Conservation (phyloP, 2,888 invertebrate genomes). For the Axea sp. region DNA sequence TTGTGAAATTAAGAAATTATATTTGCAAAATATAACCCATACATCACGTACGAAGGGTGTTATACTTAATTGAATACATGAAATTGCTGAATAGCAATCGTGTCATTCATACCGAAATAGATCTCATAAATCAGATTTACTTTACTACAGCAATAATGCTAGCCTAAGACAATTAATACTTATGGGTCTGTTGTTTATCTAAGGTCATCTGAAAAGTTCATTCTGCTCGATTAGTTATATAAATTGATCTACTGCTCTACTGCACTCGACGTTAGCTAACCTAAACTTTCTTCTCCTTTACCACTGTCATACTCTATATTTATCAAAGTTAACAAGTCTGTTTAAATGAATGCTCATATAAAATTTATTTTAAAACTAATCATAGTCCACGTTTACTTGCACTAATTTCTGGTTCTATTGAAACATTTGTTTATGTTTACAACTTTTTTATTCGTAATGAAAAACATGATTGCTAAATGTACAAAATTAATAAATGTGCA, state of each 20-base stretch:
- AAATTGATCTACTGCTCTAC: constrained; percentile 15
- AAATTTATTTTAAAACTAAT: constrained; percentile 2
- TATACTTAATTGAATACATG: no score
- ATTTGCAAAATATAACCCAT: no score
- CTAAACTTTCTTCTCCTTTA: constrained; percentile 1
- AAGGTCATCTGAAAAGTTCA: constrained; percentile 29
- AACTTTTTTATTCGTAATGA: no score
- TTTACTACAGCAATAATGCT: not conserved
- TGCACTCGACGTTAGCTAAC: constrained; percentile 10
- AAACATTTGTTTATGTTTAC: no score
- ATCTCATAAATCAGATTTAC: not conserved
- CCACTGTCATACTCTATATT: constrained; percentile 27
- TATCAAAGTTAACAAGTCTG: constrained; percentile 18
- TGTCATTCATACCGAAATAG: no score
- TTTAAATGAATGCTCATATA: no score
- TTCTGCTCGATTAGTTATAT: constrained; percentile 25
- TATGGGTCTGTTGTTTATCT: not conserved
- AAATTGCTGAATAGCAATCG: no score
- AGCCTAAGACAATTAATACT: constrained; percentile 5
- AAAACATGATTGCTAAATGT: no score
- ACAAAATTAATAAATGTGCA: no score
- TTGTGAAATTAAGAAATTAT: no score
- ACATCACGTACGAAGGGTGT: no score
- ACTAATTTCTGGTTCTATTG: no score
- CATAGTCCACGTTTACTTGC: not conserved